Conservation (phyloP, 2,888 invertebrate genomes). For the Dascillus cervinus region DNA sequence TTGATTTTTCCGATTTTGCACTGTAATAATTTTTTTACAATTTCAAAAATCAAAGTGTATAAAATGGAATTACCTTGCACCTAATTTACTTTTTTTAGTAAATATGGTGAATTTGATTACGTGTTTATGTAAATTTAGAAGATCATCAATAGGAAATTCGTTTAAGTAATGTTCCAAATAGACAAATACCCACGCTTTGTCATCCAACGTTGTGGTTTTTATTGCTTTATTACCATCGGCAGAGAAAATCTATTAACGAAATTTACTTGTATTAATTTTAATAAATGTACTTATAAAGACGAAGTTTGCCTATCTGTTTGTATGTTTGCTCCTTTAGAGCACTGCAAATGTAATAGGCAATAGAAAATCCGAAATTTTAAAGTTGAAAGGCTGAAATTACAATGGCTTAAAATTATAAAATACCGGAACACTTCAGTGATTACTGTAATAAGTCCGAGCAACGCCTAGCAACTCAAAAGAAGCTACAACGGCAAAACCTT, state of each 20-base stretch:
- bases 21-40: constrained; percentile 8
- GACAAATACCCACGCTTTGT: constrained; percentile 17
- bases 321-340: too few relatives aligned
- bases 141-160: constrained; percentile 7
- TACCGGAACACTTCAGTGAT: too few relatives aligned
- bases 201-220: constrained; percentile 11
- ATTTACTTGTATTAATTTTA: too few relatives aligned
- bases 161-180: constrained; percentile 10
- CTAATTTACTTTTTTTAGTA: constrained; percentile 16
- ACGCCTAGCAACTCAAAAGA: too few relatives aligned
- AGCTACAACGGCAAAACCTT: too few relatives aligned
- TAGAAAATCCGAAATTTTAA: too few relatives aligned
- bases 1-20: constrained; percentile 18
- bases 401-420: too few relatives aligned
- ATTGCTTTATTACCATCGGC: constrained; percentile 11
- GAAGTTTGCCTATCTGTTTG: too few relatives aligned
- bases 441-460: too few relatives aligned
- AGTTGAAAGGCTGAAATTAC: too few relatives aligned
- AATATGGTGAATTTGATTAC: constrained; percentile 13
- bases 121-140: constrained; percentile 14
- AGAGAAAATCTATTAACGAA: constrained; percentile 17
- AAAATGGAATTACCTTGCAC: constrained; percentile 12
- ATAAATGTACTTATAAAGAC: too few relatives aligned
- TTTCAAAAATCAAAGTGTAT: constrained; percentile 1
- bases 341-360: too few relatives aligned